Evolutionary conservation across 2,888 invertebrate species (phyloP), one percentile per base, ranked within the genome.

Genomic region (Gasteruption jaculator): DNA sequence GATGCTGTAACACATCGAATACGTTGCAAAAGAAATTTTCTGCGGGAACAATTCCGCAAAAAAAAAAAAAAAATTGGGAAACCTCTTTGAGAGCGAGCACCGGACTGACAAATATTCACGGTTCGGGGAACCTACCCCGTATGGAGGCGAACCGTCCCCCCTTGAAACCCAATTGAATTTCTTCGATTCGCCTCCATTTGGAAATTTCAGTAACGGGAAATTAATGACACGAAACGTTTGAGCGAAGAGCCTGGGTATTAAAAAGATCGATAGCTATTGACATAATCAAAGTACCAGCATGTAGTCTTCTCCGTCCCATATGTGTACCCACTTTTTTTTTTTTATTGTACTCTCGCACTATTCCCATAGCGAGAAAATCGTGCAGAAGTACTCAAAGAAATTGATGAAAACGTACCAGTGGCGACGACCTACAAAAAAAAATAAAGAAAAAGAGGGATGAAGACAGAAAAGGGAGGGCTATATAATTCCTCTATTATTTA

Each of bases 321-420:
- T 48, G 48, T 57, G 53, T 54, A 49, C 59, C 63, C 65, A 65
- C 60, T 64, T 63, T 63, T 56, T 58, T 58, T 58, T 61, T 62
- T 59, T 57, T 51, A 42, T 47, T 41, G 46, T 52, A 41, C 46
- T 54, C 41, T 47, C 43, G 46, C 52, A 41, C 46, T 54, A 59
- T 63, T 61, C 60, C 57, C 57, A 54, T 48, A 57, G 29, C 42
- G 45, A 41, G 33, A 42, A 27, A 42, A 35, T 20, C 29, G 21
- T 27, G 15, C 35, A 32, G 26, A 34, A 38, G 25, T 21, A 2
- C 24, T 31, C n/a, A n/a, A n/a, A 41, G 33, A 42, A 27, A 42
- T 34, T 20, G 31, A 20, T 27, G 15, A 32, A 32, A 27, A 34
- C 38, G 25, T 21, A 2, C 24, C 31, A 41, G 26, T 29, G 45